These are phyloP conservation scores for Hermodice carunculata DNA, from an alignment of 2,888 invertebrate species.

Conservation along the genomic window DNA sequence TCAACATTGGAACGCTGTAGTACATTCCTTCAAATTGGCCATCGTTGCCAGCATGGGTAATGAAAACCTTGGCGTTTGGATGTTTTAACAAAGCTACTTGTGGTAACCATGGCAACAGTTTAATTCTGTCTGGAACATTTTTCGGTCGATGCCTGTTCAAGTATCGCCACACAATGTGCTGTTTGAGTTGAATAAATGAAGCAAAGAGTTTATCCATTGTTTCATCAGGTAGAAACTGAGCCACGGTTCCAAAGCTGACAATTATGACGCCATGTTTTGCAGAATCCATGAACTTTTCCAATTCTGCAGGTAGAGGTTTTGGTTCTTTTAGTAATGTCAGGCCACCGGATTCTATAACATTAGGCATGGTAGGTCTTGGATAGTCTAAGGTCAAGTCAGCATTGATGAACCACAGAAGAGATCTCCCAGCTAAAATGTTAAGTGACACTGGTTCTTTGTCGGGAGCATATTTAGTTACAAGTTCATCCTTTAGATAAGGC, in stretches of 20 bases:
- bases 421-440: slow-evolving; percentile 1
- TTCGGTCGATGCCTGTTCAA: not conserved
- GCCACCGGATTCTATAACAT: slow-evolving; percentile 28
- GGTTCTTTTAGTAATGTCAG: slow-evolving; percentile 19
- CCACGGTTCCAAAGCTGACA: slow-evolving; percentile 20
- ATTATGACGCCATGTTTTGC: slow-evolving; percentile 15
- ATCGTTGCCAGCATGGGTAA: slow-evolving; percentile 51
- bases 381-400: slow-evolving; percentile 25
- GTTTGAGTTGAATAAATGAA: not conserved
- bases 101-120: slow-evolving; percentile 19
- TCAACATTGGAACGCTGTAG: slow-evolving; percentile 48
- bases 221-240: not conserved
- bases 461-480: slow-evolving; percentile 15
- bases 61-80: slow-evolving; percentile 43
- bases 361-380: slow-evolving; percentile 27
- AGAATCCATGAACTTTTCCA: slow-evolving; percentile 16
- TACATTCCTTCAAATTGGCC: slow-evolving; percentile 49
- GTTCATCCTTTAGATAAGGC: slow-evolving; percentile 18
- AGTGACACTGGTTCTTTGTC: slow-evolving; percentile 8
- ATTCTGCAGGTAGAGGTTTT: slow-evolving; percentile 17
- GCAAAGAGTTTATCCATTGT: not conserved
- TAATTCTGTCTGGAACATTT: slow-evolving; percentile 9
- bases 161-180: not conserved
- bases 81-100: slow-evolving; percentile 29
- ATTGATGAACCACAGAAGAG: slow-evolving; percentile 22